Percentiles rank a stretch among this genome's conserved stretches.
Evolutionary conservation across 2,113 vertebrate species (phyloP).

Genomic region (Oxyura jamaicensis): DNA sequence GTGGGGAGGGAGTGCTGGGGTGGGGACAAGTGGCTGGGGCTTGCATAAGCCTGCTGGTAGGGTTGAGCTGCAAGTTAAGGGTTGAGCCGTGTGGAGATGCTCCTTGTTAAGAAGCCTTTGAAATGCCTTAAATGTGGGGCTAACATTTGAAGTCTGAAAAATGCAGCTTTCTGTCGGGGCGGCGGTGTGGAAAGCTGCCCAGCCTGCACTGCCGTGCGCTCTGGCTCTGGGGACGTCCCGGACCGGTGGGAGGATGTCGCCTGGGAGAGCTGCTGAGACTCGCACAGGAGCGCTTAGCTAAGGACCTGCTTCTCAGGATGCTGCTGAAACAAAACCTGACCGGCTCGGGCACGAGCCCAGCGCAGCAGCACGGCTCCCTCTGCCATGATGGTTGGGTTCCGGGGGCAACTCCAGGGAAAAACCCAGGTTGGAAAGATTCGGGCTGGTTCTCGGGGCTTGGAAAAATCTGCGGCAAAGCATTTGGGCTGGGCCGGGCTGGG

Average conservation of each 20-base stretch:
- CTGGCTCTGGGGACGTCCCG: neutral
- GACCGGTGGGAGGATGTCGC: neutral
- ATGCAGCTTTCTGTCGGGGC: fast-evolving
- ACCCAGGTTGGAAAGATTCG: neutral
- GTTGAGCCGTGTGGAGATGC: neutral
- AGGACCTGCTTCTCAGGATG: neutral
- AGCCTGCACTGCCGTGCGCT: fast-evolving
- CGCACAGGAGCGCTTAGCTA: neutral
- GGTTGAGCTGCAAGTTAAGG: neutral
- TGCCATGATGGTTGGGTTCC: constrained; percentile 27
- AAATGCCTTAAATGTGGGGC: neutral
- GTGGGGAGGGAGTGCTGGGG: neutral
- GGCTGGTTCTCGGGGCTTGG: neutral
- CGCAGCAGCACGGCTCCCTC: fast-evolving
- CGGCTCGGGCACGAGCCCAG: neutral
- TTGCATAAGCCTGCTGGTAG: neutral
- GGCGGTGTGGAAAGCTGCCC: neutral
- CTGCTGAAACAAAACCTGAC: neutral
- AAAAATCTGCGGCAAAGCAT: neutral
- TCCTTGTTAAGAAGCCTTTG: neutral
- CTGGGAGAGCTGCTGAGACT: fast-evolving
- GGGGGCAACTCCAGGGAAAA: neutral
- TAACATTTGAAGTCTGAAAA: neutral
- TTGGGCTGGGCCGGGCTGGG: neutral
- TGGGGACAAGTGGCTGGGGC: neutral